phyloP scores from a whole-genome alignment of 2,888 invertebrate species.

The Byasa hedistus region DNA sequence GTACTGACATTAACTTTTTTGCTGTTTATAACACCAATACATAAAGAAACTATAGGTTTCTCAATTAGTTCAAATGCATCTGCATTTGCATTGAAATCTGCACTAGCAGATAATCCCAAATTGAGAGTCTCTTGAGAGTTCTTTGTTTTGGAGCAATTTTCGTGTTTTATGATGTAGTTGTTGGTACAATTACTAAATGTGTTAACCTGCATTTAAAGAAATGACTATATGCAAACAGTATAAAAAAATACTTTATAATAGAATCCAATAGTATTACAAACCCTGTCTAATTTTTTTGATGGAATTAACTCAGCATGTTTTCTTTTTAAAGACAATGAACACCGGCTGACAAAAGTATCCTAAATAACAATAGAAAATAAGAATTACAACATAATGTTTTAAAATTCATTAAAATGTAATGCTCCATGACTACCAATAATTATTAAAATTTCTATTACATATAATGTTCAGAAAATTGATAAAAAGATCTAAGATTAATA shows the following conservation, averaged over 20 bases:
- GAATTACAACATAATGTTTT: conserved; percentile 8
- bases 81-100: conserved; percentile 45
- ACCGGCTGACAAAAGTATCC: conserved; percentile 51
- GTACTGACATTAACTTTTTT: conserved; percentile 52
- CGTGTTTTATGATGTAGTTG: neutral
- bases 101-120: conserved; percentile 48
- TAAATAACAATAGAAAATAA: conserved; percentile 34
- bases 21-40: conserved; percentile 55
- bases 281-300: conserved; percentile 34
- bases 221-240: neutral
- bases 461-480: no score
- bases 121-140: conserved; percentile 35
- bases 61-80: conserved; percentile 39
- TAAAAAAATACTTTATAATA: neutral
- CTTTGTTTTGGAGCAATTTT: conserved; percentile 7
- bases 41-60: conserved; percentile 47
- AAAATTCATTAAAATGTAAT: neutral
- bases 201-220: conserved; percentile 2
- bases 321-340: conserved; percentile 53
- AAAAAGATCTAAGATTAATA: neutral
- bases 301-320: conserved; percentile 35
- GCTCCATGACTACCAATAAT: no score
- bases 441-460: no score
- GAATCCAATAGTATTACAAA: conserved; percentile 19
- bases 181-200: neutral